phyloP scores from a whole-genome alignment of 1,140 invertebrate species.

The Ptiloglossa arizonensis region DNA sequence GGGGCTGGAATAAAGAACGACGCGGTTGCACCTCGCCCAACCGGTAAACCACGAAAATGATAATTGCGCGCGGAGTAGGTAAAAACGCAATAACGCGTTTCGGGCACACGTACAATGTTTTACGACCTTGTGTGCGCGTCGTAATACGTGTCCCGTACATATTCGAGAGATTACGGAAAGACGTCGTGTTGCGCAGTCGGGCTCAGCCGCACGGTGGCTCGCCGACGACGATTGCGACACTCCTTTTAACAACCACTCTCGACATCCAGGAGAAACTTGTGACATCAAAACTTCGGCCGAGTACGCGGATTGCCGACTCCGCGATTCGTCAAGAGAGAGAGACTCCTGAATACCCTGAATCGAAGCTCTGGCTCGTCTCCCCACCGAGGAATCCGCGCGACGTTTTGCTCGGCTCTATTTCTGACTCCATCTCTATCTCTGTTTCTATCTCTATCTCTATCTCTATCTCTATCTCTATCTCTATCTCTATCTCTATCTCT shows the following conservation, averaged over 20 bases:
- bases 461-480: too few relatives aligned
- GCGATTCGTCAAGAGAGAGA: slow-evolving; percentile 49
- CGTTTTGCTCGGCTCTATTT: neutral
- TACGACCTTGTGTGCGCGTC: slow-evolving; percentile 5
- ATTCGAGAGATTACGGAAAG: slow-evolving; percentile 65
- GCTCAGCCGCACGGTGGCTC: slow-evolving; percentile 43
- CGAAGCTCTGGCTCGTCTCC: neutral
- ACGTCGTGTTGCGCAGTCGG: slow-evolving; percentile 63
- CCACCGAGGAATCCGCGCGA: neutral
- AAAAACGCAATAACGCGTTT: slow-evolving; percentile 49
- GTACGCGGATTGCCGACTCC: slow-evolving; percentile 51
- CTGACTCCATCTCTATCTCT: too few relatives aligned
- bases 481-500: too few relatives aligned
- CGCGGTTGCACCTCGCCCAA: slow-evolving; percentile 12
- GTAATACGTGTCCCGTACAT: slow-evolving; percentile 14
- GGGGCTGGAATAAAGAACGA: neutral
- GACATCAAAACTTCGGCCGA: slow-evolving; percentile 61
- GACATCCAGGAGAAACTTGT: slow-evolving; percentile 61
- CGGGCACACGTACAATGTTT: slow-evolving; percentile 11
- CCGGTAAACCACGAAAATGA: slow-evolving; percentile 58
- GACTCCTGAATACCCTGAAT: slow-evolving; percentile 20
- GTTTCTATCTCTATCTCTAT: too few relatives aligned
- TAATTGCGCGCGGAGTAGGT: slow-evolving; percentile 55
- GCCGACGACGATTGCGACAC: slow-evolving; percentile 62
- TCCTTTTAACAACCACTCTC: slow-evolving; percentile 68